phyloP scores from a whole-genome alignment of 1,140 invertebrate genomes.

The Drosophila pseudoananassae region DNA sequence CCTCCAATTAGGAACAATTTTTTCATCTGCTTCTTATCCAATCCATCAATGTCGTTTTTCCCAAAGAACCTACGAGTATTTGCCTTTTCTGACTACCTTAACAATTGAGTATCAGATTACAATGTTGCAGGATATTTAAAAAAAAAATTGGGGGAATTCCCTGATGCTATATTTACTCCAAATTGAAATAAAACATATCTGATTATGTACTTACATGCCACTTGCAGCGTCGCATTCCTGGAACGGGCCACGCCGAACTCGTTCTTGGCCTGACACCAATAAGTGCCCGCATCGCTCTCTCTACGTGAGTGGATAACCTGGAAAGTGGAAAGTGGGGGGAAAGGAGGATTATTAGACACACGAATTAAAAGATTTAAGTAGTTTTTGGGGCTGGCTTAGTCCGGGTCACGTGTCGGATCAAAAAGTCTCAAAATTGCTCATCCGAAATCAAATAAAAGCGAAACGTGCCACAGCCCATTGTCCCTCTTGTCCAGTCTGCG shows the following conservation, averaged over 20 bases:
- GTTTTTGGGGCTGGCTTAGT: conserved; percentile 36
- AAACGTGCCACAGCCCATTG: conserved; percentile 41
- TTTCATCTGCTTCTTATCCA: conserved; percentile 28
- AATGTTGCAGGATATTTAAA: background rate
- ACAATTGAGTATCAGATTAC: background rate
- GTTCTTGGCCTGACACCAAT: conserved; percentile 95
- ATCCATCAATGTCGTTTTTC: conserved; percentile 66
- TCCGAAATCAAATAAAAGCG: conserved; percentile 75
- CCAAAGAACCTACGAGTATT: background rate
- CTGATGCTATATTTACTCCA: background rate
- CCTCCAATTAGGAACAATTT: conserved; percentile 68
- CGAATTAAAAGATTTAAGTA: conserved; percentile 56
- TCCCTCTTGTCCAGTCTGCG: conserved; percentile 57
- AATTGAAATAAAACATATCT: background rate
- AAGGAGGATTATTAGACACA: conserved; percentile 38
- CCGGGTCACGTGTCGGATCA: conserved; percentile 75
- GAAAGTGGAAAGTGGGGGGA: background rate
- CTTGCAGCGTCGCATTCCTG: conserved; percentile 92
- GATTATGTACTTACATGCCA: conserved; percentile 88
- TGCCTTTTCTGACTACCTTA: background rate
- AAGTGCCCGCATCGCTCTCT: conserved; percentile 92
- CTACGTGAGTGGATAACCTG: conserved; percentile 81
- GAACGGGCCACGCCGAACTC: conserved; percentile 90
- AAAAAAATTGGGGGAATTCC: background rate
- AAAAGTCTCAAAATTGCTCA: conserved; percentile 70